These are phyloP conservation scores for Zootermopsis nevadensis DNA, from an alignment of 2,888 invertebrate genomes.

Conservation along the genomic window DNA sequence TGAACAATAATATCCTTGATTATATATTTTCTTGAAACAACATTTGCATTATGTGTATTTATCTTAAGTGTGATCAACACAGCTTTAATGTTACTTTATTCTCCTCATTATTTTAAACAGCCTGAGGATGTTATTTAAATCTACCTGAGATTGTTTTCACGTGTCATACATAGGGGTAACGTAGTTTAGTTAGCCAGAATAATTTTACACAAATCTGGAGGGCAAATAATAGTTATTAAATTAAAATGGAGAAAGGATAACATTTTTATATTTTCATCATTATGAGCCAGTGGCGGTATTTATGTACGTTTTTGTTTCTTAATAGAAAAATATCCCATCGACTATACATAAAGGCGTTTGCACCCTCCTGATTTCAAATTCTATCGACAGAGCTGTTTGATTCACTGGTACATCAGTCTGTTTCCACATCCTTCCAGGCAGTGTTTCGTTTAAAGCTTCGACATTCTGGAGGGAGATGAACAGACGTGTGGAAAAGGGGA, in stretches of 20 bases:
- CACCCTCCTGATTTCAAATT: neutral
- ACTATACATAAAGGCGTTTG: neutral
- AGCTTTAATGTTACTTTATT: neutral
- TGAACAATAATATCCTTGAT: too few species aligned
- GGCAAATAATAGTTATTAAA: neutral
- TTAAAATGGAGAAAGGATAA: neutral
- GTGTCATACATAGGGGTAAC: too few species aligned
- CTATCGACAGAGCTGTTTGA: neutral
- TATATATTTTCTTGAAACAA: too few species aligned
- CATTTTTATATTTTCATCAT: neutral
- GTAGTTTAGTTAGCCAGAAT: neutral
- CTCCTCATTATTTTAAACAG: neutral
- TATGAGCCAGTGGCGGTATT: neutral
- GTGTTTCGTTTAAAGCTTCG: conserved; percentile 6
- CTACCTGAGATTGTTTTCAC: too few species aligned
- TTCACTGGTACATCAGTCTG: neutral
- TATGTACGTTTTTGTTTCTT: neutral
- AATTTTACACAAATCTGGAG: neutral
- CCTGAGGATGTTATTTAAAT: too few species aligned
- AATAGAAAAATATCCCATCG: neutral
- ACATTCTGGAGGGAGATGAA: neutral
- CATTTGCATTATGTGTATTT: too few species aligned
- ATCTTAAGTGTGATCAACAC: neutral
- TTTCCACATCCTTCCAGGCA: neutral
- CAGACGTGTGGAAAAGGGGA: neutral